Evolutionary conservation across 1,140 invertebrate species (phyloP).

Genomic region (Eriosoma lanigerum): DNA sequence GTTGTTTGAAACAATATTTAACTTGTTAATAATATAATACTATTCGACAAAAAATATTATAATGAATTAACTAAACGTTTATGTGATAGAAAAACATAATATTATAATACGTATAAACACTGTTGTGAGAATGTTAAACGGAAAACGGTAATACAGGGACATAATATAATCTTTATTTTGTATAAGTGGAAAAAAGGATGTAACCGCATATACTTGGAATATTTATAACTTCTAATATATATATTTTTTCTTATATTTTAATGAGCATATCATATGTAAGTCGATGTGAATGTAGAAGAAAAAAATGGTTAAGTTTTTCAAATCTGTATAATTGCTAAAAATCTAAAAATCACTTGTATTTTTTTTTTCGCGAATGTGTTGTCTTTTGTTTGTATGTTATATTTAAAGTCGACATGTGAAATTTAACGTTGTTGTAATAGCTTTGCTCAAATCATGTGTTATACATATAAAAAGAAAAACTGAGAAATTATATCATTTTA

Average conservation of each 20-base stretch:
- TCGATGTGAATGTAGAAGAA: no score
- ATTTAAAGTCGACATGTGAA: background rate
- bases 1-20: no score
- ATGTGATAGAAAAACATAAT: background rate
- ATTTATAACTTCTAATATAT: no score
- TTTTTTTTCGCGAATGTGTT: background rate
- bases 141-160: slow-evolving; percentile 41
- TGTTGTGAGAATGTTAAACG: background rate
- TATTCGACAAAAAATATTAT: background rate
- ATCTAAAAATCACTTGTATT: background rate
- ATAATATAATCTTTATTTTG: background rate
- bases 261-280: no score
- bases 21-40: no score
- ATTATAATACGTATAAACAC: background rate
- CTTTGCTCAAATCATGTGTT: slow-evolving; percentile 35
- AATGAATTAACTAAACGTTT: background rate
- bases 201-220: no score
- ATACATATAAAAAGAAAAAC: background rate
- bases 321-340: background rate
- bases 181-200: no score
- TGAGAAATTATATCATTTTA: no score
- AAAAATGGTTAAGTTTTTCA: background rate
- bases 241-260: no score
- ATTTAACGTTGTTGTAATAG: background rate
- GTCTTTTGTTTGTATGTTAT: slow-evolving; percentile 9